Base-by-base conservation (phyloP, 1,140 invertebrate species). In the Brevipalpus yothersi region DNA sequence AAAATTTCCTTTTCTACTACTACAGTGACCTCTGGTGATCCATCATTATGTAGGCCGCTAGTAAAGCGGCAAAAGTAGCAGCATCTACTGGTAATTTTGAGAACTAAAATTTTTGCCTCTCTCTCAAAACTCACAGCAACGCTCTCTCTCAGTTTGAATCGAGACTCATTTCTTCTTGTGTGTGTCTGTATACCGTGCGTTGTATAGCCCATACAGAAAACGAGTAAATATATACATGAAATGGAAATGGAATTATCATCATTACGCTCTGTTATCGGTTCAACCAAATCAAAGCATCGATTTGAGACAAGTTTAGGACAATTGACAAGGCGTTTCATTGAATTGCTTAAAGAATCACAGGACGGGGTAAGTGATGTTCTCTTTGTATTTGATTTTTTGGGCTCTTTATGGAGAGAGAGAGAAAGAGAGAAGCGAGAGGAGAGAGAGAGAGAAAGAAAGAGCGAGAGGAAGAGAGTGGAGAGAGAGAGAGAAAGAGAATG, bases 281-380 rank as follows among this genome's bases (percentile, higher is more conserved):
- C 15, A 51, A 31, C 17, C 19, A 56, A 42, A 54, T 54, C 31
- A 10, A 60, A 61, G 45, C 60, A 62, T 51, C 73, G 86, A 58
- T 84, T 84, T 66, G 86, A 90, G 69, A 89, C 87, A 59, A 94
- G 89, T 53, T 75, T 96, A 57, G 88, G 87, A 65, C 77, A 92
- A 63, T 76, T 96, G 60, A 95, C 92, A 40, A 87, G 89, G 68
- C 85, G 85, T 69, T 97, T 96, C 76, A 84, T 95, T 58, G 78
- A 80, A 58, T 74, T 96, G 62, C 75, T 97, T 53, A 81, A 91
- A 72, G 79, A 79, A 67, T 84, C 87, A 59, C 81, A 82, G 58
- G 82, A 89, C 72, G 91, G 91, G 61, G 82, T 92, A 43, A 68
- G 64, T 62, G 7, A 55, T 55, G 13, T 77, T 68, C 66, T 42